A percentile compares a stretch with the other conserved stretches of the same genome.
Conservation (phyloP, 2,113 vertebrate genomes). For the Phaethon lepturus region DNA sequence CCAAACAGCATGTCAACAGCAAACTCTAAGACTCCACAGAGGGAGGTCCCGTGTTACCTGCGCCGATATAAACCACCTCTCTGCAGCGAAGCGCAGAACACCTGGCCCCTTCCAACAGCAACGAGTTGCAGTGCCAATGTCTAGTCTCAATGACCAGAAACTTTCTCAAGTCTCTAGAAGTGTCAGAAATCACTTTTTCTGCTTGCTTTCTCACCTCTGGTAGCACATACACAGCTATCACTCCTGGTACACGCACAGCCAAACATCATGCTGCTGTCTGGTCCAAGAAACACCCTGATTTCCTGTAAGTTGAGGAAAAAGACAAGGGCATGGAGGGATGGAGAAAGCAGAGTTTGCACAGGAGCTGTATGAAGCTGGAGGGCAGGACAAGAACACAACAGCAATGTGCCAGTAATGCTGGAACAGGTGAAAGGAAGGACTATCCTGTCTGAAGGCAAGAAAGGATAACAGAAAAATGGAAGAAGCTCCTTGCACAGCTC, state of each 20-base stretch:
- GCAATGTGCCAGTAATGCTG: accelerated
- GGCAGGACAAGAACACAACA: neutral
- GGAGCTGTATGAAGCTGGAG: neutral
- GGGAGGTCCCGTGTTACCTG: neutral
- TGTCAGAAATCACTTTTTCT: neutral
- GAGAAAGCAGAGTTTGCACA: neutral
- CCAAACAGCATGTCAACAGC: neutral
- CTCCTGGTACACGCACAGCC: accelerated
- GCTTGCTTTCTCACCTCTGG: neutral
- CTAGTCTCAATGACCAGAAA: neutral
- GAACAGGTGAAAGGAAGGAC: neutral
- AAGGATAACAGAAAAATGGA: neutral
- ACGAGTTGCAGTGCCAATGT: neutral
- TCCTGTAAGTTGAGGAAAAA: neutral
- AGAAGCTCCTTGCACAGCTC: neutral
- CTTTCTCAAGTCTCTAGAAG: neutral
- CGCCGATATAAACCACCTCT: neutral
- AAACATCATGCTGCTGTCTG: neutral
- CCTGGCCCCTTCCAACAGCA: neutral
- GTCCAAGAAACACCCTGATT: accelerated
- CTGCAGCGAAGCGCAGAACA: neutral
- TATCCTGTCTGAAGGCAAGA: neutral
- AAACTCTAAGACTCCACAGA: neutral
- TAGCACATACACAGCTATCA: neutral
- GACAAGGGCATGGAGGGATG: neutral